Percentiles rank a stretch among this genome's conserved stretches.
phyloP scores from a whole-genome alignment of 1,140 invertebrate genomes.

The Palaemon carinicauda region DNA sequence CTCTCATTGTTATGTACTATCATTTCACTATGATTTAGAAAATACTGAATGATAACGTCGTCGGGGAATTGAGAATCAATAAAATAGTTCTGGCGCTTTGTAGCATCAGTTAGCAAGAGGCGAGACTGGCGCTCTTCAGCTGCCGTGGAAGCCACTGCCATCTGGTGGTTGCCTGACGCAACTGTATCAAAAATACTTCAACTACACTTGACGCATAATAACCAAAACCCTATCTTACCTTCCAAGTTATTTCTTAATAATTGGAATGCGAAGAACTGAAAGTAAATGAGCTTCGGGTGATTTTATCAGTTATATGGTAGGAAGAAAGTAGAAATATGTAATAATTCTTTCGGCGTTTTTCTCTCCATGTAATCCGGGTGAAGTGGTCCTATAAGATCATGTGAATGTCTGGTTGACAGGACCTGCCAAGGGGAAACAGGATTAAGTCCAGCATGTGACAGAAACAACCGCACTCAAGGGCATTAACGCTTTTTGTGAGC shows the following conservation, averaged over 20 bases:
- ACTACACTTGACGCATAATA: slow-evolving; percentile 7
- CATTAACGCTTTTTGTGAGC: slow-evolving; percentile 46
- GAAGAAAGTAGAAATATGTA: too few relatives aligned
- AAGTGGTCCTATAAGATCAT: slow-evolving; percentile 20
- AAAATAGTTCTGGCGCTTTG: background rate
- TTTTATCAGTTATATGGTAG: too few relatives aligned
- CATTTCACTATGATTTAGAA: too few relatives aligned
- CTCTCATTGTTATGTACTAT: too few relatives aligned
- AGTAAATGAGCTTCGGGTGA: too few relatives aligned
- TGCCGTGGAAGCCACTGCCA: slow-evolving; percentile 38
- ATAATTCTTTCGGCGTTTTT: too few relatives aligned
- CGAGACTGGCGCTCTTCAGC: slow-evolving; percentile 15
- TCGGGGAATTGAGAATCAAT: background rate
- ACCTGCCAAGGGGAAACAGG: slow-evolving; percentile 36
- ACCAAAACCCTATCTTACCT: background rate
- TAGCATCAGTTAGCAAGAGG: background rate
- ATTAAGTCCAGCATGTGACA: slow-evolving; percentile 47
- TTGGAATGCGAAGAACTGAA: too few relatives aligned
- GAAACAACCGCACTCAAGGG: slow-evolving; percentile 35
- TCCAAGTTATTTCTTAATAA: too few relatives aligned
- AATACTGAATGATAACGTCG: background rate
- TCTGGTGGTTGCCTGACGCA: slow-evolving; percentile 18
- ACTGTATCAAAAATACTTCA: background rate
- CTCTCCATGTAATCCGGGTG: background rate
- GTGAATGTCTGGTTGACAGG: slow-evolving; percentile 44